Evolutionary conservation across 2,888 invertebrate genomes (phyloP).

Genomic region (Pollenia angustigena): DNA sequence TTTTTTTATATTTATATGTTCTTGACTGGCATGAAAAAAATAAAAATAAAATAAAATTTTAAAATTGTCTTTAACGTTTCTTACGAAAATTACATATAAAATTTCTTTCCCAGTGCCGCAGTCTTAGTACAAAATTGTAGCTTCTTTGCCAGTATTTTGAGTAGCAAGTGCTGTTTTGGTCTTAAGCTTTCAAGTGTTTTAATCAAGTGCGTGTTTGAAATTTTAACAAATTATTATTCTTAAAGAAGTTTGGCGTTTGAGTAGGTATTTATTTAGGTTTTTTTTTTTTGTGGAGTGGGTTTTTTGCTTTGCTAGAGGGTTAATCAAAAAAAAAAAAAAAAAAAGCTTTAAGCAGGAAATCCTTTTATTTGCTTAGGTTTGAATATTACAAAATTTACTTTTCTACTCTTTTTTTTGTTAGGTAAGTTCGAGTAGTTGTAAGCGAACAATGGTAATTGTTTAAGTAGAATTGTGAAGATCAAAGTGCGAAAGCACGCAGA

Average conservation of each 20-base stretch:
- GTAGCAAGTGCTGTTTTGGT: conserved; percentile 33
- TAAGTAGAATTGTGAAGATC: conserved; percentile 15
- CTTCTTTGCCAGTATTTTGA: conserved; percentile 9
- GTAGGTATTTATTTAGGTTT: not conserved
- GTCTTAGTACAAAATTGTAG: conserved; percentile 21
- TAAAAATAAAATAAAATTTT: not conserved
- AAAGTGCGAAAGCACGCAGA: not conserved
- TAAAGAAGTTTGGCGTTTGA: conserved; percentile 24
- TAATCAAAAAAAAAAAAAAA: conserved; percentile 49
- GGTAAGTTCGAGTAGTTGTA: not conserved
- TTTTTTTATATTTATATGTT: conserved; percentile 50
- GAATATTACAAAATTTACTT: conserved; percentile 26
- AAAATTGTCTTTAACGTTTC: conserved; percentile 43
- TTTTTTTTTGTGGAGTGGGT: conserved; percentile 5
- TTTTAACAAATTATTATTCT: conserved; percentile 67
- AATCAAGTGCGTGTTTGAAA: conserved; percentile 71
- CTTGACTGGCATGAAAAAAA: conserved; percentile 9
- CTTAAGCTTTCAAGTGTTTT: conserved; percentile 47
- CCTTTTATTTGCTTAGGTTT: conserved; percentile 67
- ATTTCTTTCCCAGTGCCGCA: conserved; percentile 36
- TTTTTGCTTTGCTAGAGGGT: conserved; percentile 30
- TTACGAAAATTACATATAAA: conserved; percentile 41
- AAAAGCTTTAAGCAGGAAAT: conserved; percentile 66
- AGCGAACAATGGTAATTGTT: conserved; percentile 43
- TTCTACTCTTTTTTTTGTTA: conserved; percentile 5